Percentiles rank a stretch among this genome's conserved stretches.
Evolutionary conservation across 2,888 invertebrate genomes (phyloP).

Genomic region (Eristalis tenax): DNA sequence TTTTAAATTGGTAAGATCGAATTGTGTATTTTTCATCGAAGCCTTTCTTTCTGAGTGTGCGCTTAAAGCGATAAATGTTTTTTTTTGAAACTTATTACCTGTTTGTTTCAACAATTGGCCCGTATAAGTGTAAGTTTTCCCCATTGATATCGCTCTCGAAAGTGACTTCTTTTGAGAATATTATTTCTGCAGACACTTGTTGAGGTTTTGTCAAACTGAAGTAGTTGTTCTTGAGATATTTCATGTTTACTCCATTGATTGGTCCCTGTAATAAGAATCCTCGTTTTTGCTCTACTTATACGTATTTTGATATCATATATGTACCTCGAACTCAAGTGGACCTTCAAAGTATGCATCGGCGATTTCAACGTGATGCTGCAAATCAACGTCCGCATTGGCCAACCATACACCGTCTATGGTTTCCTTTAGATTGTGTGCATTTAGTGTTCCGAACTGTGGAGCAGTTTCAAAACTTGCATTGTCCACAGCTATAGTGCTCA

Average conservation of each 20-base stretch:
- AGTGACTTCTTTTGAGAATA: constrained; percentile 80
- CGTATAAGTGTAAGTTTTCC: constrained; percentile 77
- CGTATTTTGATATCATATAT: background rate
- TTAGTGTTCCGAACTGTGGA: constrained; percentile 81
- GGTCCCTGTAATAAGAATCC: constrained; percentile 79
- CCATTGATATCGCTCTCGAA: constrained; percentile 78
- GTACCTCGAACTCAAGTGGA: constrained; percentile 76
- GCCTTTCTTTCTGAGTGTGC: too few species aligned
- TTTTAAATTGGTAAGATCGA: too few species aligned
- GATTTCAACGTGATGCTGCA: constrained; percentile 75
- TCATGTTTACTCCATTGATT: constrained; percentile 81
- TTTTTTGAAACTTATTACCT: constrained; percentile 75
- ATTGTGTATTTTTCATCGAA: too few species aligned
- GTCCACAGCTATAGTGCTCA: constrained; percentile 78
- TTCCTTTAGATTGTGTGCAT: constrained; percentile 78
- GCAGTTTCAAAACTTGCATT: constrained; percentile 80
- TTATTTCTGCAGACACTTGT: constrained; percentile 80
- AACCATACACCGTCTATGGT: constrained; percentile 82
- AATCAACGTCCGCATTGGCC: constrained; percentile 78
- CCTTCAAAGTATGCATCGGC: constrained; percentile 75
- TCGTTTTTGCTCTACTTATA: background rate
- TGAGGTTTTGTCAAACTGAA: constrained; percentile 83
- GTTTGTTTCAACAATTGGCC: constrained; percentile 75
- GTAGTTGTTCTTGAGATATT: constrained; percentile 81
- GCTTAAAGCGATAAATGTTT: too few species aligned